Evolutionary conservation across 2,113 vertebrate species (phyloP).

Genomic region (Ictalurus punctatus): DNA sequence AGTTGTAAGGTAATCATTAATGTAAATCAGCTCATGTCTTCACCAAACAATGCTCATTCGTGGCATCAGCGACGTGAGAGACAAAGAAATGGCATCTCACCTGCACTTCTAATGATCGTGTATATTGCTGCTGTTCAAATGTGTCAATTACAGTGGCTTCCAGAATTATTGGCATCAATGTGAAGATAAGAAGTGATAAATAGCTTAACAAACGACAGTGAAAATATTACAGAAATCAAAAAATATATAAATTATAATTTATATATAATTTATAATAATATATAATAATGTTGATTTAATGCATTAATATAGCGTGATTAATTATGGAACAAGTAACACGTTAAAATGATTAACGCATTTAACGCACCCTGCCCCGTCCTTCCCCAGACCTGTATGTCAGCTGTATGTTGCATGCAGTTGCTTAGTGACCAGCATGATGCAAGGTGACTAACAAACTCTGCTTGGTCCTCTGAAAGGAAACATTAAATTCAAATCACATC

Average conservation of each 20-base stretch:
- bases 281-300: too few relatives aligned
- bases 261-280: too few relatives aligned
- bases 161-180: neutral
- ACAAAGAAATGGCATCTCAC: neutral
- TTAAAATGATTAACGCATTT: too few relatives aligned
- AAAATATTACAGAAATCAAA: neutral
- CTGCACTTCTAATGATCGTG: neutral
- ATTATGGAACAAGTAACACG: too few relatives aligned
- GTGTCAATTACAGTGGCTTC: neutral
- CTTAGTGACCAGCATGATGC: too few relatives aligned
- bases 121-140: neutral
- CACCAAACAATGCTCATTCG: neutral
- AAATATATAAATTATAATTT: neutral
- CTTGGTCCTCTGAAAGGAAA: too few relatives aligned
- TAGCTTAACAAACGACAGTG: neutral
- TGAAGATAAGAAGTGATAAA: neutral
- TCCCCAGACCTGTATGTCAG: too few relatives aligned
- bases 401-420: too few relatives aligned
- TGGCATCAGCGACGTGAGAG: neutral
- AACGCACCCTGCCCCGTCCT: too few relatives aligned
- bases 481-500: too few relatives aligned
- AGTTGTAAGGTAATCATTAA: neutral
- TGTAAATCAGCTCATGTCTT: neutral
- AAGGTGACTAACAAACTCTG: too few relatives aligned
- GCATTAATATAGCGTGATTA: too few relatives aligned